Base-by-base conservation (phyloP, 1,140 invertebrate genomes). In the Capitella teleta region DNA sequence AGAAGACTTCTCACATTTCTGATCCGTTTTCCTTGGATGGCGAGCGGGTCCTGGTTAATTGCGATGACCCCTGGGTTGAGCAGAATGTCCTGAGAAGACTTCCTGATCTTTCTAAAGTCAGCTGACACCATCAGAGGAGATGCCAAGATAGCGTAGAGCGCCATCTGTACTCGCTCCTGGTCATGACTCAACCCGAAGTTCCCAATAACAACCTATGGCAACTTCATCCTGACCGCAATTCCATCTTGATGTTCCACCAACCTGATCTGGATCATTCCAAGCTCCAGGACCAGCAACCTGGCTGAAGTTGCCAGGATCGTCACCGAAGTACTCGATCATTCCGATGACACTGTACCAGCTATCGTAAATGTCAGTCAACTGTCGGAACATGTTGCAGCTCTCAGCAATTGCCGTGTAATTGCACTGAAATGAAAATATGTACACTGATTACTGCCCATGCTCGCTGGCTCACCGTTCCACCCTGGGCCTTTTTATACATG, bases 201-300 rank as follows among this genome's bases (percentile, higher is more conserved):
- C 12, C 55, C 55, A 24, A 56, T 52, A 10, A 56, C 37, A 30
- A 54, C 10, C 52, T 54, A 24, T 14, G 26, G 10, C 12, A 19
- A 42, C 12, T n/a, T 10, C 40, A n/a, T 10, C 19, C 19, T 42
- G 14, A 21, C 40, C 14, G 12, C 19, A 19, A 19, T 12, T 10
- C 14, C 12, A 45, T 25, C 23, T 40, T 2, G n/a, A 19, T 8
- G 16, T n/a, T 4, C 25, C 36, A 2, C 37, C 58, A 64, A 89
- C 85, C 91, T 95, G 95, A 61, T 96, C 92, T 8, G 92, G 92
- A 74, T 96, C 92, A 68, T 95, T 95, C 90, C 90, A 96, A 57
- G 91, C 87, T 12, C 92, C 91, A 3, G 90, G 91, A 10, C 89
- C 92, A 30, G 89, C 87, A 66, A 87, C 85, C n/a, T 86, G 82